Evolutionary conservation across 2,113 vertebrate species (phyloP), one percentile per base, ranked within the genome.

Genomic region (Myiozetetes cayanensis): DNA sequence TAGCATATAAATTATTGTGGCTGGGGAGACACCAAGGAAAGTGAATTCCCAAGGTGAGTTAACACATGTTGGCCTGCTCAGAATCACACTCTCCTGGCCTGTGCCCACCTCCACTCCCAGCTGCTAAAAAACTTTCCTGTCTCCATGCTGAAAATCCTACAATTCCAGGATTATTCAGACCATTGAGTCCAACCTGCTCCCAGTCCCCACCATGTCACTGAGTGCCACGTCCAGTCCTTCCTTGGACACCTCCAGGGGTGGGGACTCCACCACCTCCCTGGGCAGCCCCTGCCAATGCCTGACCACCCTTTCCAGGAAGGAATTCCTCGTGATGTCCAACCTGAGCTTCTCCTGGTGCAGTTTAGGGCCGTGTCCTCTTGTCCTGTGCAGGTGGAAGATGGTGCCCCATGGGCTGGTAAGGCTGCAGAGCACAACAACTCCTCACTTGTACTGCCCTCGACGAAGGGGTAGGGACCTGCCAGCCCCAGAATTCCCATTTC

Each of bases 21-120:
- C 8, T 21, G 52, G 61, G 85, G 65, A 43, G 27, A 39, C 14
- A 22, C 44, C 67, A 66, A 22, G 39, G 23, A 20, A 85, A 56
- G 52, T 8, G 35, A 79, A 77, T 55, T 21, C 33, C 30, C 44
- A 47, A 75, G 39, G 9, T n/a, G 66, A 78, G 31, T 59, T 46
- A 43, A 39, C 4, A 12, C 4, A 12, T 0, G 0, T 4, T 46
- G 39, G 1, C n/a, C 85, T 46, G 47, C 71, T 78, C 74, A 52
- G 27, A 18, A 13, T 52, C n/a, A 22, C 11, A 28, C 50, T 21
- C 58, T 28, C 14, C 58, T 46, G n/a, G 18, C 18, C 24, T 16
- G n/a, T 20, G 15, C 44, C 49, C 53, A 55, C 5, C 39, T 17
- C 15, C 6, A 5, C 27, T 66, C 35, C 55, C 43, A 41, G 50